Percentiles rank a stretch among this genome's conserved stretches.
Conservation (phyloP, 2,888 invertebrate species). For the Drosophila percnosoma region DNA sequence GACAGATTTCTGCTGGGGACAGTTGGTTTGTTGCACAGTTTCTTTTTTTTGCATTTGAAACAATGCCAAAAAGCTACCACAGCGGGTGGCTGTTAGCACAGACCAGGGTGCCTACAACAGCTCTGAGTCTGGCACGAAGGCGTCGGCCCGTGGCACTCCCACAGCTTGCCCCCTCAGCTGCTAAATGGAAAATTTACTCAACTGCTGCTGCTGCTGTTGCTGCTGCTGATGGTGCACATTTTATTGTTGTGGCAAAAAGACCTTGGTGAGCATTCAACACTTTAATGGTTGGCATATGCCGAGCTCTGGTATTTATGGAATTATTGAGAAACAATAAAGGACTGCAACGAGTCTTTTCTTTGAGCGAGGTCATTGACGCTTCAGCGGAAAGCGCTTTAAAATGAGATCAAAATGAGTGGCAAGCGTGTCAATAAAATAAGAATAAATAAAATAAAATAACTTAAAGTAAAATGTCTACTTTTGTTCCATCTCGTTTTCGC, state of each 20-base stretch:
- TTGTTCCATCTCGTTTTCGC: neutral
- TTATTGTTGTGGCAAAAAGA: conserved; percentile 28
- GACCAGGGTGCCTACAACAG: conserved; percentile 9
- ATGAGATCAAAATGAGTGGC: neutral
- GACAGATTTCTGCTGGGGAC: conserved; percentile 15
- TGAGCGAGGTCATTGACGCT: conserved; percentile 16
- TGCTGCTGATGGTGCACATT: conserved; percentile 4
- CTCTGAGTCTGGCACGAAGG: conserved; percentile 63
- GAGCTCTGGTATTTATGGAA: conserved; percentile 23
- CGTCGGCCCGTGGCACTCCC: conserved; percentile 30
- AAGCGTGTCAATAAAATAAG: neutral
- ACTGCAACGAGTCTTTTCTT: conserved; percentile 1
- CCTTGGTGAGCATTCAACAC: conserved; percentile 35
- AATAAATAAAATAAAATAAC: neutral
- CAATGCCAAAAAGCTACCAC: conserved; percentile 60
- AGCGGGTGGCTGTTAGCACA: conserved; percentile 10
- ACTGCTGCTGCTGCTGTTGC: conserved; percentile 3
- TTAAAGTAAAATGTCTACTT: neutral
- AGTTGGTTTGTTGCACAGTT: conserved; percentile 40
- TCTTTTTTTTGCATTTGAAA: conserved; percentile 53
- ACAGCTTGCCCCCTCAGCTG: conserved; percentile 29
- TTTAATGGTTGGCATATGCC: conserved; percentile 30
- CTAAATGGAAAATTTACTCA: conserved; percentile 55
- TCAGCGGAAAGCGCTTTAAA: neutral
- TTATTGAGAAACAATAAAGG: conserved; percentile 29